Evolutionary conservation across 2,888 invertebrate genomes (phyloP).

Genomic region (Thumatha senex): DNA sequence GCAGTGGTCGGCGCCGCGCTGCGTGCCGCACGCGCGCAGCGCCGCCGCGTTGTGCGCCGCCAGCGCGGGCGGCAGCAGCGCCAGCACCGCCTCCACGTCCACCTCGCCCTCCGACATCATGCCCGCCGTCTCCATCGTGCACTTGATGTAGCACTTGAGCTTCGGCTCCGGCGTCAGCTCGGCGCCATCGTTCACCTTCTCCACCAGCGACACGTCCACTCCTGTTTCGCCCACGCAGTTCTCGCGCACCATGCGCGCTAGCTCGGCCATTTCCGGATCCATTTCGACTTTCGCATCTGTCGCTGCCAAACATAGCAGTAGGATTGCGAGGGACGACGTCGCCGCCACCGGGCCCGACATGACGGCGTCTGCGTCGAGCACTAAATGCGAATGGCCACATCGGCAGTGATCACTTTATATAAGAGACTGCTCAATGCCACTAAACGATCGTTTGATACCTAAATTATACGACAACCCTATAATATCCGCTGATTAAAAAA

Average conservation of each 20-base stretch:
- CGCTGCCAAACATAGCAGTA: slow-evolving; percentile 7
- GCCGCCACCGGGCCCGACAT: slow-evolving; percentile 1
- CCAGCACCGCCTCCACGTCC: slow-evolving; percentile 67
- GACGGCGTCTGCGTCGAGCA: slow-evolving; percentile 2
- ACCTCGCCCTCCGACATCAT: slow-evolving; percentile 66
- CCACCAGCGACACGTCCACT: slow-evolving; percentile 57
- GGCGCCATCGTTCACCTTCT: slow-evolving; percentile 61
- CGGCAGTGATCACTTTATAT: slow-evolving; percentile 14
- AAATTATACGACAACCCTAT: slow-evolving; percentile 46
- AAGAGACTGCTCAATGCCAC: slow-evolving; percentile 46
- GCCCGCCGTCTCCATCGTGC: slow-evolving; percentile 74
- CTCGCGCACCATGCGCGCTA: slow-evolving; percentile 66
- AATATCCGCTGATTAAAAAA: slow-evolving; percentile 49
- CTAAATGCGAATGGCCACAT: slow-evolving; percentile 3
- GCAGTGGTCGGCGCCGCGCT: slow-evolving; percentile 64
- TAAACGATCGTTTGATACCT: slow-evolving; percentile 22
- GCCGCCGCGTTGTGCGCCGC: slow-evolving; percentile 44
- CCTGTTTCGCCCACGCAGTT: slow-evolving; percentile 63
- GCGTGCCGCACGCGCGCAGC: slow-evolving; percentile 61
- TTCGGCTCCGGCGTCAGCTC: slow-evolving; percentile 55
- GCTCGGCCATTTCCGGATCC: slow-evolving; percentile 71
- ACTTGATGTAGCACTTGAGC: slow-evolving; percentile 74
- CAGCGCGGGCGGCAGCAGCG: slow-evolving; percentile 60
- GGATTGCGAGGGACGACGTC: slow-evolving; percentile 11
- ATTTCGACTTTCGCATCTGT: slow-evolving; percentile 29